These are phyloP conservation scores for Phyllostomus discolor DNA, from an alignment of 2,113 vertebrate species.

Conservation along the genomic window DNA sequence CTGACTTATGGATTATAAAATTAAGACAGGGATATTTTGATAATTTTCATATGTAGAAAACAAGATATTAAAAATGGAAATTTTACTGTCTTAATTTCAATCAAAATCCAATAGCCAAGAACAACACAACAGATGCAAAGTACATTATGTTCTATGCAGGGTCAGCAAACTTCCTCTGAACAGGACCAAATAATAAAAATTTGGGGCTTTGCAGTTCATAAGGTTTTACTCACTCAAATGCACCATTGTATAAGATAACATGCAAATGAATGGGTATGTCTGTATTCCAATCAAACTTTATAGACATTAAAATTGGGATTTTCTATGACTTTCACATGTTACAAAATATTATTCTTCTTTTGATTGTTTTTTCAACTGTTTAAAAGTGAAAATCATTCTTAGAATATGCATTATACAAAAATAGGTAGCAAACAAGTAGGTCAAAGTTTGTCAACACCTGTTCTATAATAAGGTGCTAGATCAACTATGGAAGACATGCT, in stretches of 20 bases:
- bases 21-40: not conserved
- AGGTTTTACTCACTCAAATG: not conserved
- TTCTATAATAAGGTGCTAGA: not conserved
- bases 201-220: not conserved
- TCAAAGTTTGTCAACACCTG: not conserved
- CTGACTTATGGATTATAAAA: not conserved
- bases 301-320: not conserved
- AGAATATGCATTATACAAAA: not conserved
- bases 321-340: not conserved
- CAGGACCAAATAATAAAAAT: not conserved
- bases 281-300: not conserved
- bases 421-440: not conserved
- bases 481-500: not conserved
- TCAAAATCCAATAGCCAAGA: not conserved
- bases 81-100: not conserved
- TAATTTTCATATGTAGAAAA: not conserved
- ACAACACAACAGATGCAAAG: not conserved
- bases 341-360: not conserved
- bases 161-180: not conserved
- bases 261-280: rapidly evolving
- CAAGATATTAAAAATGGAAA: not conserved
- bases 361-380: not conserved
- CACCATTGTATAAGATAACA: not conserved
- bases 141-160: not conserved
- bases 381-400: not conserved